These are phyloP conservation scores for Chiroxiphia lanceolata DNA, from an alignment of 2,797 vertebrate genomes.

Conservation along the genomic window DNA sequence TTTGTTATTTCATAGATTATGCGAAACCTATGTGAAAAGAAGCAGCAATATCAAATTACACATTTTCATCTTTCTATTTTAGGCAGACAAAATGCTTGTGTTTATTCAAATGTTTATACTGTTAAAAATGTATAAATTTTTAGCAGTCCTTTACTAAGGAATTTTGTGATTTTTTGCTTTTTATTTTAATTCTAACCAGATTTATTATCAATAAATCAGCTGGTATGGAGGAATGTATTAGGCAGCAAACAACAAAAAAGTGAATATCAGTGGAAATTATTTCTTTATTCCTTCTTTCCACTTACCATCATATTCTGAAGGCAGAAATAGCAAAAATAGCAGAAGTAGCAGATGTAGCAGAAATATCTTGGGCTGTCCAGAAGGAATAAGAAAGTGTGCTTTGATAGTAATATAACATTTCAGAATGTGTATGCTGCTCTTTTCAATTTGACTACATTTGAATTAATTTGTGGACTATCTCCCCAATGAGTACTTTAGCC, in stretches of 20 bases:
- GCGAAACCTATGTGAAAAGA: not conserved
- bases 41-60: not conserved
- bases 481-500: not conserved
- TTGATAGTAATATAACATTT: constrained; percentile 19
- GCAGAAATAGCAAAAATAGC: not conserved
- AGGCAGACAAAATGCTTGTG: not conserved
- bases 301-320: not conserved
- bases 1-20: not conserved
- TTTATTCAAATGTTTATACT: not conserved
- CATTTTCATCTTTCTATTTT: not conserved
- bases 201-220: not conserved
- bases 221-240: not conserved
- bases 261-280: not conserved
- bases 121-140: not conserved
- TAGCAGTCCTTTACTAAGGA: not conserved
- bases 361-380: not conserved
- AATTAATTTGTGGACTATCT: constrained; percentile 22
- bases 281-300: not conserved
- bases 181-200: not conserved
- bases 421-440: not conserved
- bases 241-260: not conserved
- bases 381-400: not conserved
- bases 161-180: not conserved
- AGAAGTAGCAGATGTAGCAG: not conserved
- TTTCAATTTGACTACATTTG: constrained; percentile 26